A percentile compares a stretch with the other conserved stretches of the same genome.
Evolutionary conservation across 2,888 invertebrate genomes (phyloP).

Genomic region (Gnatocerus cornutus): DNA sequence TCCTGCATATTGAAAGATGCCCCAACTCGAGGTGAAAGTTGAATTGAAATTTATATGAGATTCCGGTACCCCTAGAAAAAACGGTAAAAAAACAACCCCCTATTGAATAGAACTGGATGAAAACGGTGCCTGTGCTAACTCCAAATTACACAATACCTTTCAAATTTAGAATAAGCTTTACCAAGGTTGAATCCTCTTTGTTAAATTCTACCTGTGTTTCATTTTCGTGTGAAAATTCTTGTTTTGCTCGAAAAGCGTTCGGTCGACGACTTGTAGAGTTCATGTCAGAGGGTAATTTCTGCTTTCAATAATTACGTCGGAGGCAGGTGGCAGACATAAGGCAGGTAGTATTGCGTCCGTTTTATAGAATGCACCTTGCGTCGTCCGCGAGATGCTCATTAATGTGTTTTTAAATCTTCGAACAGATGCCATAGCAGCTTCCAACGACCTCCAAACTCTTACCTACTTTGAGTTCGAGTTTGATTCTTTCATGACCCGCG

Average conservation of each 20-base stretch:
- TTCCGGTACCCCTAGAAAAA: conserved; percentile 2
- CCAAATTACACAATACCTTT: conserved; percentile 18
- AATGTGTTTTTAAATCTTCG: conserved; percentile 37
- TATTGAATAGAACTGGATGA: neutral
- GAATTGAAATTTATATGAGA: conserved; percentile 22
- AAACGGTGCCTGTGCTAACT: conserved; percentile 16
- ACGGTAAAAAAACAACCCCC: conserved; percentile 7
- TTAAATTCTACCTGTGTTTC: conserved; percentile 31
- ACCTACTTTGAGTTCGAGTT: conserved; percentile 5
- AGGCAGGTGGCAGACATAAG: conserved; percentile 65
- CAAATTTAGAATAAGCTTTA: neutral
- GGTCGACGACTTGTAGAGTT: conserved; percentile 52
- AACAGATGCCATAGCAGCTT: conserved; percentile 29
- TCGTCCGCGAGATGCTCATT: conserved; percentile 58
- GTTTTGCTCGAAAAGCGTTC: conserved; percentile 9
- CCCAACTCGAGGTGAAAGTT: conserved; percentile 26
- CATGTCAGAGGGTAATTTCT: conserved; percentile 63
- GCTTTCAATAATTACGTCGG: conserved; percentile 60
- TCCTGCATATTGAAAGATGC: conserved; percentile 7
- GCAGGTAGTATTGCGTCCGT: conserved; percentile 59
- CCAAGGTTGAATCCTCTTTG: neutral
- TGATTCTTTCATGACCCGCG: conserved; percentile 2
- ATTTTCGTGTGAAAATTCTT: conserved; percentile 33
- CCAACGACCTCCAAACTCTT: neutral
- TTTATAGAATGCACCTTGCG: conserved; percentile 62